Conservation (phyloP, 2,113 vertebrate species). For the Anguilla rostrata region DNA sequence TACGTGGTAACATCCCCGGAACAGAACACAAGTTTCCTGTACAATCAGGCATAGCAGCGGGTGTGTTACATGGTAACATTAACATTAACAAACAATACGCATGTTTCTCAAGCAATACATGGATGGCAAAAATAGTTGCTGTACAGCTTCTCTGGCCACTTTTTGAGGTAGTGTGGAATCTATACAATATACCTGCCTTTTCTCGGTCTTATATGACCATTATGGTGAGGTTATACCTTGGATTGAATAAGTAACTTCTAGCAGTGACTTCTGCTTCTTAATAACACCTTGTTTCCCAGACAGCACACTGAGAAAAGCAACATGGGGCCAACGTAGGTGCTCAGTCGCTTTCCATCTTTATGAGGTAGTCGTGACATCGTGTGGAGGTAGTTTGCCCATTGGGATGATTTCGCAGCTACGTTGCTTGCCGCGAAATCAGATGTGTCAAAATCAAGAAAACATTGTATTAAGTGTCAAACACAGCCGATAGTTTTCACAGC, state of each 20-base stretch:
- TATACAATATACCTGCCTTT: conserved; percentile 41
- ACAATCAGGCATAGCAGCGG: conserved; percentile 22
- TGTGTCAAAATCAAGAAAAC: no score
- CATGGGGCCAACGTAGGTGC: no score
- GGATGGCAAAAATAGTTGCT: conserved; percentile 45
- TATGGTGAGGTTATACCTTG: not conserved
- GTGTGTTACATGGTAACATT: conserved; percentile 28
- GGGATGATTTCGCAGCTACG: no score
- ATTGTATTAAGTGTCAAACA: no score
- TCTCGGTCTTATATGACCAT: not conserved
- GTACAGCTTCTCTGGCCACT: conserved; percentile 67
- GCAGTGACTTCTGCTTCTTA: conserved; percentile 4
- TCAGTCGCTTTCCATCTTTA: no score
- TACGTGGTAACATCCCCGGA: not conserved
- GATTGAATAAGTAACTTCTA: not conserved
- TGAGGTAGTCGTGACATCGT: no score
- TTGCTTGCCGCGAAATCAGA: no score
- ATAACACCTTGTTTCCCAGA: conserved; percentile 23
- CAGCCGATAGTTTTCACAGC: no score
- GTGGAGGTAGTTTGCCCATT: no score
- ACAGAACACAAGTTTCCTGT: conserved; percentile 15
- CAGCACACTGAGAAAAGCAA: no score
- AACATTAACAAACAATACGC: conserved; percentile 40
- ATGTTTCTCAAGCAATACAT: conserved; percentile 40
- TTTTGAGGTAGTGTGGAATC: conserved; percentile 70